Percentiles rank a stretch among this genome's conserved stretches.
These are phyloP conservation scores for Notechis scutatus DNA, from an alignment of 2,113 vertebrate species.

Conservation along the genomic window DNA sequence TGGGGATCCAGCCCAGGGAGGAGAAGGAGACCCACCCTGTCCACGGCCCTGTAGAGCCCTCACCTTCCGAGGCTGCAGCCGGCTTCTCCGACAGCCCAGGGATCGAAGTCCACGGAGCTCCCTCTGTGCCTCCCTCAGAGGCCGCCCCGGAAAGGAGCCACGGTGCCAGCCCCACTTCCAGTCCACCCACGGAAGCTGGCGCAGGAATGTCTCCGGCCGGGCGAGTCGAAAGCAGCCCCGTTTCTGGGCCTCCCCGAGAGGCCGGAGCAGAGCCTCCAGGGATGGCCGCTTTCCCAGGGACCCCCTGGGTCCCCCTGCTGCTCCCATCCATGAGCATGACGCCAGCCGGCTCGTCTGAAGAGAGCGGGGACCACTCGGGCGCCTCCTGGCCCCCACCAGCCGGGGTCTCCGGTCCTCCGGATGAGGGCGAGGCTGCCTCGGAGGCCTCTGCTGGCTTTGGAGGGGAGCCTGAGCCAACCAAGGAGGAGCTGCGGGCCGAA, in stretches of 20 bases:
- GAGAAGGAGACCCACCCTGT: not conserved
- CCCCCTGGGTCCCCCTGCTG: not conserved
- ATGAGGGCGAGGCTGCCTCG: constrained; percentile 39
- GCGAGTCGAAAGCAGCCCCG: not conserved
- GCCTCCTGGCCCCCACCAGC: constrained; percentile 30
- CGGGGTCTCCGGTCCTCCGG: not conserved
- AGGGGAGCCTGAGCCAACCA: not conserved
- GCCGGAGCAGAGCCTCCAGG: constrained; percentile 27
- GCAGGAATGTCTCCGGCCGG: not conserved
- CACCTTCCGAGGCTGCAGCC: not conserved
- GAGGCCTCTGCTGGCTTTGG: not conserved
- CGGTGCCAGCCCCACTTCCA: not conserved
- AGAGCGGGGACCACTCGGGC: constrained; percentile 54
- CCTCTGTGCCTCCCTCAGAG: constrained; percentile 8
- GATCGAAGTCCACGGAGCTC: rapidly evolving
- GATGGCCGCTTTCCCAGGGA: not conserved
- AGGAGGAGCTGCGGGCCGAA: not conserved
- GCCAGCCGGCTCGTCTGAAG: constrained; percentile 25
- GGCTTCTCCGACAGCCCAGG: not conserved
- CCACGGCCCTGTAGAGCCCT: not conserved
- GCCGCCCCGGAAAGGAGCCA: not conserved
- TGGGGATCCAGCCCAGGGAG: not conserved
- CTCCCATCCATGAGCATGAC: not conserved
- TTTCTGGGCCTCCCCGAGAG: constrained; percentile 12
- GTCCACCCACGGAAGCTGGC: not conserved